Base-by-base conservation (phyloP, 2,113 vertebrate species). In the Cryptotis parvus region DNA sequence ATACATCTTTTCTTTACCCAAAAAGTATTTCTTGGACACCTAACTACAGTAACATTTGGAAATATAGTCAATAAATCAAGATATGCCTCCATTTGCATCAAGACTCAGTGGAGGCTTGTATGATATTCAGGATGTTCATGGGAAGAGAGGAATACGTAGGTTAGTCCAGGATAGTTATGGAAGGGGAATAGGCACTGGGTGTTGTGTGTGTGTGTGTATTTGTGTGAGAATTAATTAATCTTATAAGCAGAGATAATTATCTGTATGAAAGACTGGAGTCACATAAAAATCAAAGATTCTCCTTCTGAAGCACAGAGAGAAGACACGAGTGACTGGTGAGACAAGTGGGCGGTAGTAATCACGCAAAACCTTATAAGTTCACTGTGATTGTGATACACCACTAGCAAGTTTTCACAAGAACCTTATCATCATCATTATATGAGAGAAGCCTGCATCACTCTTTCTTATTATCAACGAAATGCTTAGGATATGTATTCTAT, bases 151-250 rank as follows among this genome's bases (percentile, higher is more conserved):
- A 9, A 2, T 7, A 39, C 52, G n/a, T n/a, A 49, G 14, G 10
- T 8, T 15, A 49, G 39, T 35, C 4, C 9, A 29, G 31, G 14
- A 10, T 35, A 35, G 9, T 0, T 22, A 43, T 8, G 1, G 41
- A 6, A 8, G 0, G 18, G 20, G 29, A 22, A 0, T 8, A 1
- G 52, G 31, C 18, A 41, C 43, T 41, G 33, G 63, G n/a, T n/a
- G n/a, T n/a, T 5, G 0, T 0, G 8, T 41, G 9, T 27, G 26
- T n/a, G 9, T 0, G 1, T 33, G 12, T 49, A 14, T 49, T 9
- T 49, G 45, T 49, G 45, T 45, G 11, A n/a, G n/a, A n/a, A n/a
- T n/a, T n/a, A 81, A 91, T 35, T 43, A 63, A 10, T 39, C n/a
- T 35, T 78, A 24, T 39, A 20, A 11, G 11, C 49, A 66, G 52